Conservation (phyloP, 2,888 invertebrate genomes). For the Mechanitis mazaeus region DNA sequence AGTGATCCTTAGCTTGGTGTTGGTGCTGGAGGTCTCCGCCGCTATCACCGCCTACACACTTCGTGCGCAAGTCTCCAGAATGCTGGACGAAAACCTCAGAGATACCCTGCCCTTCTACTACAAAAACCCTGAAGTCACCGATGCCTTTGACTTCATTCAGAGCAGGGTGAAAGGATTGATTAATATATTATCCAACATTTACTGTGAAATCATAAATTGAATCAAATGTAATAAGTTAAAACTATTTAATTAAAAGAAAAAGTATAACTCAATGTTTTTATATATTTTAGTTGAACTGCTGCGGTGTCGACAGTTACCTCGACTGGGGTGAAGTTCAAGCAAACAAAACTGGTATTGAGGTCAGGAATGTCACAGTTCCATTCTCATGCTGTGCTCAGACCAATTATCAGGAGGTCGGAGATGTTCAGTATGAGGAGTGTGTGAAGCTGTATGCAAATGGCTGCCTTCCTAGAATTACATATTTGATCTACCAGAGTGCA, state of each 20-base stretch:
- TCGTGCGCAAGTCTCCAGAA: constrained; percentile 76
- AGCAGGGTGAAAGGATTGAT: constrained; percentile 76
- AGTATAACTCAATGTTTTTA: too few species aligned
- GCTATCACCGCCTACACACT: constrained; percentile 88
- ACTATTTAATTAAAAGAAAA: too few species aligned
- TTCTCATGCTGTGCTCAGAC: constrained; percentile 76
- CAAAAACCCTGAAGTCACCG: constrained; percentile 73
- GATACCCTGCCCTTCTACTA: constrained; percentile 79
- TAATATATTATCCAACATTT: not conserved
- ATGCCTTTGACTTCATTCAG: constrained; percentile 87
- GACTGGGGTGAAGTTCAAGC: constrained; percentile 75
- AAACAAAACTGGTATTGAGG: constrained; percentile 45
- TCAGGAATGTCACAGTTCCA: constrained; percentile 71
- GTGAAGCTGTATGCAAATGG: constrained; percentile 71
- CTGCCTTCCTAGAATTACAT: constrained; percentile 78
- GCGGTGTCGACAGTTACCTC: constrained; percentile 78
- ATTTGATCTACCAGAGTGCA: constrained; percentile 82
- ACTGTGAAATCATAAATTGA: not conserved
- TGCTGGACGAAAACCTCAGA: constrained; percentile 77
- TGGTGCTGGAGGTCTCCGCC: constrained; percentile 87
- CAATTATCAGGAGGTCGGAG: constrained; percentile 33
- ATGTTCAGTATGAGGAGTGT: constrained; percentile 46
- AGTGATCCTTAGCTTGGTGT: constrained; percentile 83
- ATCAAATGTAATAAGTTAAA: too few species aligned
- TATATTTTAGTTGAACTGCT: constrained; percentile 79